Percentiles rank a stretch among this genome's conserved stretches.
Conservation (phyloP, 2,113 vertebrate genomes). For the Sigmodon hispidus region DNA sequence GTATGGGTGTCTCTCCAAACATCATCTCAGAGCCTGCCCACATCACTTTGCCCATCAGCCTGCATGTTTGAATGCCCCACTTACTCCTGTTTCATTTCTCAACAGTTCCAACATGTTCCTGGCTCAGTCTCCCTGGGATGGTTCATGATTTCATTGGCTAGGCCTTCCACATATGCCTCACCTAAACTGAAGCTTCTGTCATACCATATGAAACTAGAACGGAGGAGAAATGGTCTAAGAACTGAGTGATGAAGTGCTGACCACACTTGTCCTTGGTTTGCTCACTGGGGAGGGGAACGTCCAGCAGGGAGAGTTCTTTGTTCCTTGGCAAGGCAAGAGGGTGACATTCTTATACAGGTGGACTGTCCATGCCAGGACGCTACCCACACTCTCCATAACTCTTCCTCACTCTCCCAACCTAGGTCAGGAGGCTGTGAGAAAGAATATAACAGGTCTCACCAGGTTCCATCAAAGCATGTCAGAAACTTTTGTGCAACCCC, state of each 20-base stretch:
- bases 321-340: background rate
- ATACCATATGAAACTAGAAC: background rate
- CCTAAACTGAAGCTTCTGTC: background rate
- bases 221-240: background rate
- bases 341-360: background rate
- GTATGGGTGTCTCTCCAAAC: rapidly evolving
- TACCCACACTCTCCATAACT: background rate
- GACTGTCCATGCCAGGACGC: background rate
- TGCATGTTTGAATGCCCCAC: background rate
- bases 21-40: background rate
- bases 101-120: background rate
- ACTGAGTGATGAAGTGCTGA: background rate
- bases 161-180: background rate
- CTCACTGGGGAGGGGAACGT: background rate
- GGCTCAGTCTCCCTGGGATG: background rate
- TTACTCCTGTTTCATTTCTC: background rate
- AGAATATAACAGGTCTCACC: background rate
- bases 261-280: background rate
- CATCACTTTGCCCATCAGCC: background rate
- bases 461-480: background rate
- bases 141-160: background rate
- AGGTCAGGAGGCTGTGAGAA: background rate
- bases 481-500: background rate
- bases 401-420: background rate
- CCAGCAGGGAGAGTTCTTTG: background rate